Evolutionary conservation across 2,113 vertebrate species (phyloP).

Genomic region (Regulus satrapa): DNA sequence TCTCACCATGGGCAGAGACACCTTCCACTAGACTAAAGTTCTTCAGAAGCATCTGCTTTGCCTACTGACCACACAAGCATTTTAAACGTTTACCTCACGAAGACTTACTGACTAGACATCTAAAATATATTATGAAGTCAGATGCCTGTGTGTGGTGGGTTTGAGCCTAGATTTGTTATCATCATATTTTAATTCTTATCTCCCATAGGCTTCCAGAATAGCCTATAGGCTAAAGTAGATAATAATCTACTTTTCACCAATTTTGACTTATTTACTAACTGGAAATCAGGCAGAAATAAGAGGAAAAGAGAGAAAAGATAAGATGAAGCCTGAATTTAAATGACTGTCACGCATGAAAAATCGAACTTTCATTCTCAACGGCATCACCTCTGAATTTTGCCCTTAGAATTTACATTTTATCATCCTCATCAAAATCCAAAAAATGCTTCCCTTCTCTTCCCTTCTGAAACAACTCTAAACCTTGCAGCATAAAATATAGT

Average conservation of each 20-base stretch:
- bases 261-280: background rate
- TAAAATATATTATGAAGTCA: background rate
- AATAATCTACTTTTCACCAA: background rate
- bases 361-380: background rate
- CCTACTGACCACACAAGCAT: background rate
- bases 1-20: background rate
- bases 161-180: background rate
- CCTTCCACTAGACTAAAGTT: background rate
- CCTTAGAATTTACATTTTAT: conserved; percentile 55
- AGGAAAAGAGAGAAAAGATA: background rate
- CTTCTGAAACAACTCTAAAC: conserved; percentile 40
- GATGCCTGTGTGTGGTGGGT: background rate
- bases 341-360: background rate
- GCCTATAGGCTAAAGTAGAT: too few species aligned
- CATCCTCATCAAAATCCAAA: conserved; percentile 25
- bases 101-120: background rate
- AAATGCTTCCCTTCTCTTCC: background rate
- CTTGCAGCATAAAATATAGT: conserved; percentile 56
- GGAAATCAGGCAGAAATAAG: background rate
- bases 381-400: conserved; percentile 43
- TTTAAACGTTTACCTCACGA: background rate
- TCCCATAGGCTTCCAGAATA: background rate
- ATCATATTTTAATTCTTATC: background rate
- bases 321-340: conserved; percentile 26
- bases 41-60: background rate